Evolutionary conservation across 2,888 invertebrate genomes (phyloP), one percentile per base, ranked within the genome.

Genomic region (Tetragonula carbonaria): DNA sequence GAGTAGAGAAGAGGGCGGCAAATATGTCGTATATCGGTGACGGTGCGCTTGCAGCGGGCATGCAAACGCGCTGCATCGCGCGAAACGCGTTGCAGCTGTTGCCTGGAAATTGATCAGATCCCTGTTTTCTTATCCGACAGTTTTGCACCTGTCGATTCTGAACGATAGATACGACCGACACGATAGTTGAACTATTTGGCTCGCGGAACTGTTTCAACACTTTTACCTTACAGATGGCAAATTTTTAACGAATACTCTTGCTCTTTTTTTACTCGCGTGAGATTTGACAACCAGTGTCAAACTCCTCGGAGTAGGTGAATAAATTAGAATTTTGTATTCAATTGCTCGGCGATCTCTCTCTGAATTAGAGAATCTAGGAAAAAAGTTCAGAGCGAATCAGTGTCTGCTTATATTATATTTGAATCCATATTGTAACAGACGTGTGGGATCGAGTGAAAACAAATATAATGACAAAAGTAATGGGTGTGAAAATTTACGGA

Each of bases 41-140:
- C 28, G 84, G 80, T 87, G 88, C 82, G 80, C 78, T 87, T 76
- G 74, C 80, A 74, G 67, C 81, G 66, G 72, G 74, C 33, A 38
- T 83, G 66, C 85, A 87, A 86, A 77, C 84, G 87, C 87, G 80
- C 84, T 87, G 86, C 90, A 90, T 88, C 90, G 87, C 89, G 88
- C 90, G 83, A 88, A 91, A 65, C 71, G 66, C 73, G 85, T 82
- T 87, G 84, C 92, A 92, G 91, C 91, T 93, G 92, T 88, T 91
- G 89, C 90, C 90, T 86, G 88, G 86, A 91, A 93, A 93, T 92
- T 91, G 90, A 93, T 93, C 91, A 90, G 90, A 74, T 78, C 80
- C 84, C 86, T 87, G 84, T 88, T 88, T 87, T 87, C 87, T 77
- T 23, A 79, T 74, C 67, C 50, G 38, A 66, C 68, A 73, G 74